Base-by-base conservation (phyloP, 2,113 vertebrate genomes). In the Oncorhynchus masou region DNA sequence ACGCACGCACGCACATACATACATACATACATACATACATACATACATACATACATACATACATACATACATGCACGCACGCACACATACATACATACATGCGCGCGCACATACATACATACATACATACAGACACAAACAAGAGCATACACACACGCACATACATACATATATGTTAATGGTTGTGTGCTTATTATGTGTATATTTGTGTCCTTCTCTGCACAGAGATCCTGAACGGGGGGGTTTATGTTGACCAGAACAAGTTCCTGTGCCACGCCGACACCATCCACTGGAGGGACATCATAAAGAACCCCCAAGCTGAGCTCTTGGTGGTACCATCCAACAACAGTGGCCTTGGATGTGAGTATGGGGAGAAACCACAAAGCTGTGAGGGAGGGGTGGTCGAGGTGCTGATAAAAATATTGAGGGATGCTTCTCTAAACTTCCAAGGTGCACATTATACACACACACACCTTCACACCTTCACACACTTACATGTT, bases 221-320 rank as follows among this genome's bases (percentile, higher is more conserved):
- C 78, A 79, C 93, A 99, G 97, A 99, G 93, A 96, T 98, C 81
- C 93, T 98, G 83, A 97, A 96, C 67, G 97, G 97, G 25, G 97
- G 97, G 0, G 96, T 98, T 29, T 98, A 98, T 0, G 96, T 99
- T 68, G 96, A 96, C 85, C 96, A 97, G 94, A 99, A 98, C 92
- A 96, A 96, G 85, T 98, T 98, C 70, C 93, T 99, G 11, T 98
- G 97, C 88, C 96, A 98, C 1, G 95, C 96, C 3, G 96, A 99
- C 87, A 98, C 96, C 78, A 96, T 99, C 88, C 96, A 98, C 66
- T 99, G 97, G 97, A 95, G 95, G 70, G 97, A 99, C 81, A 98
- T 98, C 25, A 96, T 97, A 82, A 95, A 96, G 74, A 97, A 96
- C 87, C 94, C 96, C 1, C 94, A 95, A 81, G 95, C 96, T 19